Percentiles rank a stretch among this genome's conserved stretches.
Conservation (phyloP, 2,888 invertebrate genomes). For the Eupithecia exiguata region DNA sequence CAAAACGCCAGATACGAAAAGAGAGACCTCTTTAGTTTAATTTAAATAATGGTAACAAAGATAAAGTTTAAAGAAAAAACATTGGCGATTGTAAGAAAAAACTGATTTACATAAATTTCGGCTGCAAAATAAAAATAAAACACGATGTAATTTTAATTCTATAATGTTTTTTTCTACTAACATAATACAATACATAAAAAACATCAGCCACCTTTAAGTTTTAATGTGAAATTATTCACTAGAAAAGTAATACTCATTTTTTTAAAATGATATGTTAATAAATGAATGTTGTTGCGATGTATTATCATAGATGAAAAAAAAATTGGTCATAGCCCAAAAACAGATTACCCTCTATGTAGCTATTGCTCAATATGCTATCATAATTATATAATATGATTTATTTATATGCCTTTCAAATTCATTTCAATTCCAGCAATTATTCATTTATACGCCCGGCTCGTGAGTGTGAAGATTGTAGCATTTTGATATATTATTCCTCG, state of each 20-base stretch:
- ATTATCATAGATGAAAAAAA: too few relatives aligned
- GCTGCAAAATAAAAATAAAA: not conserved
- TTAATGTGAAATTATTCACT: not conserved
- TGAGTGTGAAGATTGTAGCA: constrained; percentile 2
- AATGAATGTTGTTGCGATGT: too few relatives aligned
- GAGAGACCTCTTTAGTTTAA: too few relatives aligned
- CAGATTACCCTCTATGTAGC: not conserved
- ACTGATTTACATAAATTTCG: too few relatives aligned
- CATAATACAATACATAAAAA: not conserved
- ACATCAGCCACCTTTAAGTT: not conserved
- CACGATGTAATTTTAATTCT: not conserved
- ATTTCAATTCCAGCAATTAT: not conserved
- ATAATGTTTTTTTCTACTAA: not conserved
- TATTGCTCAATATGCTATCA: not conserved
- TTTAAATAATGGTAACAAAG: too few relatives aligned
- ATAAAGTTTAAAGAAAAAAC: too few relatives aligned
- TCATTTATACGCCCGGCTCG: not conserved
- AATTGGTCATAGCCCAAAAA: not conserved
- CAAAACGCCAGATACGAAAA: not conserved
- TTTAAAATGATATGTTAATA: too few relatives aligned
- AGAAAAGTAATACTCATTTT: too few relatives aligned
- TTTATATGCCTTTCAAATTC: not conserved
- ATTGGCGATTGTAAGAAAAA: too few relatives aligned
- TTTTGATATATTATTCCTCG: constrained; percentile 1
- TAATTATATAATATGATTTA: not conserved